Conservation (phyloP, 1,140 invertebrate species). For the Cydia splendana region DNA sequence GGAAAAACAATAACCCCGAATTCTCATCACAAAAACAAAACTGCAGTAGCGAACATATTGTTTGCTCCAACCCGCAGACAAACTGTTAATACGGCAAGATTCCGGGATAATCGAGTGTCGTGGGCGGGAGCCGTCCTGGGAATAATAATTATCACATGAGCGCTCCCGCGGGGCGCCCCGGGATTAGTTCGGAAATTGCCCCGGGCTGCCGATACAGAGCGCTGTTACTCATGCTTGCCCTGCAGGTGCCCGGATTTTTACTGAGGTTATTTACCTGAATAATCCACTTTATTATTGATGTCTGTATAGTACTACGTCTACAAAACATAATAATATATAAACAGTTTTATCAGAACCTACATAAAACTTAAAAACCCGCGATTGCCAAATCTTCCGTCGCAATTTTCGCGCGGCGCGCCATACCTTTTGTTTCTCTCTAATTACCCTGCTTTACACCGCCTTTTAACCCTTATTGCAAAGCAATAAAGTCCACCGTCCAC, state of each 20-base stretch:
- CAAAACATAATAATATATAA: too few relatives aligned
- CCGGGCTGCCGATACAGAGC: conserved; percentile 21
- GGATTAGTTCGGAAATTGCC: conserved; percentile 26
- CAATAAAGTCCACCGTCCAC: too few relatives aligned
- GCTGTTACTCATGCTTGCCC: conserved; percentile 15
- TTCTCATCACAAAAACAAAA: neutral
- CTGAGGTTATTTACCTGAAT: too few relatives aligned
- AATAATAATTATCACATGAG: conserved; percentile 31
- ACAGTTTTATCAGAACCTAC: too few relatives aligned
- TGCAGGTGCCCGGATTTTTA: conserved; percentile 13
- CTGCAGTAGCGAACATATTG: neutral
- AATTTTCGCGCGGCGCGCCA: too few relatives aligned
- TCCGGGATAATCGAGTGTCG: conserved; percentile 30
- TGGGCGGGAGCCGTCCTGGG: conserved; percentile 9
- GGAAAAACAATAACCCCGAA: neutral
- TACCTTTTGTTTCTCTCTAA: too few relatives aligned
- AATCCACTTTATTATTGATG: too few relatives aligned
- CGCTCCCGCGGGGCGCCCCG: conserved; percentile 10
- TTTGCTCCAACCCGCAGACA: neutral
- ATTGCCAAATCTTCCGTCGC: too few relatives aligned
- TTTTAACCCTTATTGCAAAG: too few relatives aligned
- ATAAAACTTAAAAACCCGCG: too few relatives aligned
- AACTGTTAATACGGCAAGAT: conserved; percentile 24
- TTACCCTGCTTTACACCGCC: too few relatives aligned
- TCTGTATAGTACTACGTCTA: too few relatives aligned